These are phyloP conservation scores for Zelleria hepariella DNA, from an alignment of 2,888 invertebrate genomes.

Conservation along the genomic window DNA sequence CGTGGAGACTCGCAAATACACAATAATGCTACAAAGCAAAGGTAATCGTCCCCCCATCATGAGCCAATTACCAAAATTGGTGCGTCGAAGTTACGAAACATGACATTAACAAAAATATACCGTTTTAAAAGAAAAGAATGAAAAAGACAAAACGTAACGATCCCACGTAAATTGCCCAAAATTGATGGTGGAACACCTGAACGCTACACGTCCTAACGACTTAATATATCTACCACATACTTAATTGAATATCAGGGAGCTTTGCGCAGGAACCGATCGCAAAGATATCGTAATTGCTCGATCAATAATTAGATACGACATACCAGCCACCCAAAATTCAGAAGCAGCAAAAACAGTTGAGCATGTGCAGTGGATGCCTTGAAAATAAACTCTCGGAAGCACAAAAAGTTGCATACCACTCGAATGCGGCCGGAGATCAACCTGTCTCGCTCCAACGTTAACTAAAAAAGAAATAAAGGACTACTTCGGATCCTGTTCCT, in stretches of 20 bases:
- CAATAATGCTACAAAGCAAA: conserved; percentile 28
- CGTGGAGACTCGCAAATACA: conserved; percentile 37
- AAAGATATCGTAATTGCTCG: too few species aligned
- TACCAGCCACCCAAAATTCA: neutral
- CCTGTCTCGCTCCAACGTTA: neutral
- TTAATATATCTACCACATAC: too few species aligned
- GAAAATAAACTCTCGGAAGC: neutral
- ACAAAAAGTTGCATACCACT: neutral
- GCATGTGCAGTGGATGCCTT: neutral
- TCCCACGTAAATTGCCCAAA: conserved; percentile 21
- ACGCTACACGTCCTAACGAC: neutral
- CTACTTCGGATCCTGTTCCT: conserved; percentile 21
- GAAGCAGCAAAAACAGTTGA: neutral
- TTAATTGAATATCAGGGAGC: neutral
- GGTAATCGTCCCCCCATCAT: conserved; percentile 28
- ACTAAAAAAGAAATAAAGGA: conserved; percentile 12
- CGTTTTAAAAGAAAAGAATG: conserved; percentile 10
- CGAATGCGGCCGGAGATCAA: neutral
- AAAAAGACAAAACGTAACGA: conserved; percentile 13
- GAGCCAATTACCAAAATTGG: conserved; percentile 40
- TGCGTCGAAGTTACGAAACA: conserved; percentile 25
- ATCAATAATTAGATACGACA: neutral
- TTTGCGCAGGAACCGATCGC: too few species aligned
- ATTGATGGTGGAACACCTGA: conserved; percentile 1
- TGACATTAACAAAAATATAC: conserved; percentile 16